Evolutionary conservation across 2,888 invertebrate genomes (phyloP), one percentile per base, ranked within the genome.

Genomic region (Trichogramma dendrolimi): DNA sequence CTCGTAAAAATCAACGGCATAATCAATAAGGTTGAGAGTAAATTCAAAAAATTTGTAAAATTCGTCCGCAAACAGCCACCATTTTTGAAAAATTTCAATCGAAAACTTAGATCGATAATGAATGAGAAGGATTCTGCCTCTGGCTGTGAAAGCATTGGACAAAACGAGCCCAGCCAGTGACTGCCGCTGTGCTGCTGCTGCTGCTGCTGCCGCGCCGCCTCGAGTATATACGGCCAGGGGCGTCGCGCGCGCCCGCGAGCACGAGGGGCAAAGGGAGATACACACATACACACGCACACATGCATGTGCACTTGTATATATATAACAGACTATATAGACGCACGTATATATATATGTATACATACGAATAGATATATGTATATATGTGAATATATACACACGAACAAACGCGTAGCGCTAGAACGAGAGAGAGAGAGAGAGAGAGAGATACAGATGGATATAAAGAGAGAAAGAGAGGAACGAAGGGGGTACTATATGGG

Each of bases 211-310:
- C 50, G 60, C 65, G 75, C 72, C 74, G 72, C 71, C 71, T 71
- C 70, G 75, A 74, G 78, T 78, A 78, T 78, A 77, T 78, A 78
- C 77, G 77, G 76, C 75, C 75, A 76, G 71, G 75, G 75, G 77
- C 71, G 70, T 70, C 66, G 65, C 55, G 72, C 74, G 74, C 73
- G 71, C 73, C 72, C 67, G 72, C 61, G 67, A 59, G 67, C 52
- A 66, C 61, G 64, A 62, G 63, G 62, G 62, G 40, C n/a, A 62
- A 56, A 60, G 48, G 63, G 72, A 67, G 69, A 27, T 27, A 27
- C 27, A 27, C 27, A 27, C 27, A 27, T 27, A 27, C 27, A 27
- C 27, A 27, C 27, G 27, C 27, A 27, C 27, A 27, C 27, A 27
- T 27, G 27, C 27, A 27, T 27, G 27, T 27, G 3, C 27, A 27